These are phyloP conservation scores for Telenomus remus DNA, from an alignment of 1,140 invertebrate genomes.

Conservation along the genomic window DNA sequence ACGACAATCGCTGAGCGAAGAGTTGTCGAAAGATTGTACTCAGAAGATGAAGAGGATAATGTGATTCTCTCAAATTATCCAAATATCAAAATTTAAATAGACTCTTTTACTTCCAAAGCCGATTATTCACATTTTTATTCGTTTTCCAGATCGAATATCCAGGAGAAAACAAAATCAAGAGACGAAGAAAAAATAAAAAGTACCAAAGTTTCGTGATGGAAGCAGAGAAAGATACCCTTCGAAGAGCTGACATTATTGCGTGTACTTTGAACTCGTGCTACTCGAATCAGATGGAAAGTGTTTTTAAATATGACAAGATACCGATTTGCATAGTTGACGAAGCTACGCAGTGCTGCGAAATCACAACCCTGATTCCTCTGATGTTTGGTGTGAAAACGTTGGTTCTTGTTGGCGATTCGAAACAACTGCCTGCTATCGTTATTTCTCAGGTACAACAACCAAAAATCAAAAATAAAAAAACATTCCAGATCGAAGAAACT, in stretches of 20 bases:
- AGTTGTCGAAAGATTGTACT: slow-evolving; percentile 20
- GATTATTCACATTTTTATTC: too few species aligned
- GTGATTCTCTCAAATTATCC: too few species aligned
- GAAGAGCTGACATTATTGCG: slow-evolving; percentile 80
- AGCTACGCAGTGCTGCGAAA: slow-evolving; percentile 90
- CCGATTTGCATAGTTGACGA: slow-evolving; percentile 93
- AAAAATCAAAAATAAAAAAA: too few species aligned
- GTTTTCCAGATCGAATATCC: too few species aligned
- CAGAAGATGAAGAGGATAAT: slow-evolving; percentile 34
- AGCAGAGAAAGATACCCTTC: slow-evolving; percentile 70
- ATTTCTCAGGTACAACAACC: slow-evolving; percentile 78
- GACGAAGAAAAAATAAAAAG: slow-evolving; percentile 12
- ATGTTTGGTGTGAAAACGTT: slow-evolving; percentile 83
- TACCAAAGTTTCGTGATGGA: slow-evolving; percentile 3
- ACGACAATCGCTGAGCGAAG: slow-evolving; percentile 71
- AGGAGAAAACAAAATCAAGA: too few species aligned
- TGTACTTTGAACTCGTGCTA: slow-evolving; percentile 81
- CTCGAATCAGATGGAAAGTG: slow-evolving; percentile 72
- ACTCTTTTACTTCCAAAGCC: too few species aligned
- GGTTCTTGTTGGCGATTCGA: slow-evolving; percentile 91
- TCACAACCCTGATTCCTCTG: slow-evolving; percentile 87
- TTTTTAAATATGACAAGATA: slow-evolving; percentile 75
- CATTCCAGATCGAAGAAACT: too few species aligned
- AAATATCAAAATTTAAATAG: too few species aligned
- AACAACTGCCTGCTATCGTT: slow-evolving; percentile 90